phyloP scores from a whole-genome alignment of 2,113 vertebrate species.

The Cyprinodon variegatus region DNA sequence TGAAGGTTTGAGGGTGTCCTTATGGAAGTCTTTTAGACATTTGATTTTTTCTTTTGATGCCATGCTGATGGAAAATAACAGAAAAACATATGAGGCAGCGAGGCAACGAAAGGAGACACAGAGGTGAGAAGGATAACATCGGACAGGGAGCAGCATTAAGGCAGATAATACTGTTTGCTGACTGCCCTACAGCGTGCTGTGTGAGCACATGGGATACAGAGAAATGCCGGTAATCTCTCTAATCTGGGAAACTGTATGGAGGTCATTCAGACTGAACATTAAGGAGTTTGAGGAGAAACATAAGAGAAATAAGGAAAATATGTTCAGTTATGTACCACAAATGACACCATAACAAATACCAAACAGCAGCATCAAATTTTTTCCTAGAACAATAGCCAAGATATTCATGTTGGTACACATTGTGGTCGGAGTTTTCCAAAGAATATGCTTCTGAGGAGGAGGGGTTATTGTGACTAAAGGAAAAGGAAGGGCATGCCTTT shows the following conservation, averaged over 20 bases:
- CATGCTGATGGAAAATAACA: conserved; percentile 80
- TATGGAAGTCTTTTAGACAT: conserved; percentile 98
- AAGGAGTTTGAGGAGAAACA: neutral
- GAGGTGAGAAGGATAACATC: conserved; percentile 37
- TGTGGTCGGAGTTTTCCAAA: neutral
- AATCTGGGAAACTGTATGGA: conserved; percentile 60
- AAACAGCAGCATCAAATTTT: neutral
- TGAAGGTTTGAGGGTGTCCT: conserved; percentile 96
- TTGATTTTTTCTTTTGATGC: conserved; percentile 97
- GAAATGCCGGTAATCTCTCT: conserved; percentile 62
- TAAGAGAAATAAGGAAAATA: neutral
- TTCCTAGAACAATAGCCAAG: neutral
- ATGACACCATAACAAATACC: neutral
- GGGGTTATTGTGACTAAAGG: conserved; percentile 37
- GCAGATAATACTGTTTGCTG: conserved; percentile 60
- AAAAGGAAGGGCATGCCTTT: conserved; percentile 41
- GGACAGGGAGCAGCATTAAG: conserved; percentile 39
- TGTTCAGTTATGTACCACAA: neutral
- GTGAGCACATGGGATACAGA: conserved; percentile 47
- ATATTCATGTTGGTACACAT: neutral
- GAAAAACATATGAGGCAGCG: neutral
- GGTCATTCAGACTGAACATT: conserved; percentile 46
- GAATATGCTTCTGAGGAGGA: conserved; percentile 29
- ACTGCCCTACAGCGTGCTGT: conserved; percentile 42
- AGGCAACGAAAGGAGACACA: conserved; percentile 13